Conservation (phyloP, 2,797 vertebrate species). For the Acanthurus tractus region DNA sequence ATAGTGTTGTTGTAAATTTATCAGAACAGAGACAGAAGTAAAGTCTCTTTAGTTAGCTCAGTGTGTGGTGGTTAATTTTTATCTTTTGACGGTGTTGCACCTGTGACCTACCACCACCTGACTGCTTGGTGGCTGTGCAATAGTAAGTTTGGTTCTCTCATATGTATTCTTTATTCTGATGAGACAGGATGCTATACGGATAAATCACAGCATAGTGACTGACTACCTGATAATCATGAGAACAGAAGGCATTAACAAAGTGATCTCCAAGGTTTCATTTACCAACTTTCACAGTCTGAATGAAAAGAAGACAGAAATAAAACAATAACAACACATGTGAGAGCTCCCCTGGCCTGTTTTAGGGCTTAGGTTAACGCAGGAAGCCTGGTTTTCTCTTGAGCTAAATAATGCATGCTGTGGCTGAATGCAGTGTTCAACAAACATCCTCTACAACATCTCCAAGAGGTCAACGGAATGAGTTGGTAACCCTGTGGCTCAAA, state of each 20-base stretch:
- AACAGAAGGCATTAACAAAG: not conserved
- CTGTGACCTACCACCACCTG: too few species aligned
- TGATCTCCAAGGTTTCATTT: not conserved
- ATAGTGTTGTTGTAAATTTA: not conserved
- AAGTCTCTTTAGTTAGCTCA: too few species aligned
- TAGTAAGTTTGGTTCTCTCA: too few species aligned
- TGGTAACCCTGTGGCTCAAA: not conserved
- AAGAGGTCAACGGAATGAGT: not conserved
- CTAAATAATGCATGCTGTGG: conserved; percentile 41
- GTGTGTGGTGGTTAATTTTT: too few species aligned
- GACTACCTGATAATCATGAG: not conserved
- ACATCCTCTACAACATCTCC: too few species aligned
- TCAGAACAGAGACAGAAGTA: too few species aligned
- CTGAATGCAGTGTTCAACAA: conserved; percentile 1
- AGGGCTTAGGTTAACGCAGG: conserved; percentile 9
- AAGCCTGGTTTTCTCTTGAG: not conserved
- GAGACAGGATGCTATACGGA: too few species aligned
- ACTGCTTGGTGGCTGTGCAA: too few species aligned
- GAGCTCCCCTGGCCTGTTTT: not conserved
- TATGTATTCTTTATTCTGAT: too few species aligned
- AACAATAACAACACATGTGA: not conserved
- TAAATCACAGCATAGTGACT: too few species aligned
- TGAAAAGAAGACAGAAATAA: not conserved
- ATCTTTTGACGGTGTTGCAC: too few species aligned
- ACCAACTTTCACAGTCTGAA: not conserved